A percentile compares a stretch with the other conserved stretches of the same genome.
These are phyloP conservation scores for Isotomurus palustris DNA, from an alignment of 2,888 invertebrate genomes.

Conservation along the genomic window DNA sequence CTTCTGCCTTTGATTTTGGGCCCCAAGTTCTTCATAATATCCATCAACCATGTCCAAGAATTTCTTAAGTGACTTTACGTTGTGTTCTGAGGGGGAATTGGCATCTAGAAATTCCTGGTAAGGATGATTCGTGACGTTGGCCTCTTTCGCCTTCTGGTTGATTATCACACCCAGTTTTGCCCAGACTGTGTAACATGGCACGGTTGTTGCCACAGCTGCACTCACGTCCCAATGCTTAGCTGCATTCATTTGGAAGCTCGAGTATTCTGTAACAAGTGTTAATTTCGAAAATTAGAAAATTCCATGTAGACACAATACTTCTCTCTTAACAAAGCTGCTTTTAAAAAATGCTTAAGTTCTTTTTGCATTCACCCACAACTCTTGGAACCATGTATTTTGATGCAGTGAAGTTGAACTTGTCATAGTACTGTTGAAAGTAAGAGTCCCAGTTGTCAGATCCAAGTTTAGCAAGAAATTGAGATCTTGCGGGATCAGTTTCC, in stretches of 20 bases:
- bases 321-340: too few species aligned
- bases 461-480: neutral
- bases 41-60: neutral
- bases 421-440: neutral
- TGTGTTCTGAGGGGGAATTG: neutral
- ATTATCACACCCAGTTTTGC: neutral
- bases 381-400: neutral
- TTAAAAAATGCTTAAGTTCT: too few species aligned
- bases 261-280: neutral
- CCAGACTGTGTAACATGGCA: constrained; percentile 10
- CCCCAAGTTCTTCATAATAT: neutral
- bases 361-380: neutral
- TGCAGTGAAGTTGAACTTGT: neutral
- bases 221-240: constrained; percentile 1
- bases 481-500: neutral
- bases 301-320: too few species aligned
- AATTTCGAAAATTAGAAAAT: too few species aligned
- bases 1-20: neutral
- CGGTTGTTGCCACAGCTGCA: constrained; percentile 3
- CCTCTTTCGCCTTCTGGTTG: neutral
- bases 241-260: neutral
- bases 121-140: neutral
- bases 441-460: neutral
- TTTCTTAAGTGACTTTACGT: neutral
- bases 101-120: neutral